These are phyloP conservation scores for Scaptomyza montana DNA, from an alignment of 1,140 invertebrate genomes.

Conservation along the genomic window DNA sequence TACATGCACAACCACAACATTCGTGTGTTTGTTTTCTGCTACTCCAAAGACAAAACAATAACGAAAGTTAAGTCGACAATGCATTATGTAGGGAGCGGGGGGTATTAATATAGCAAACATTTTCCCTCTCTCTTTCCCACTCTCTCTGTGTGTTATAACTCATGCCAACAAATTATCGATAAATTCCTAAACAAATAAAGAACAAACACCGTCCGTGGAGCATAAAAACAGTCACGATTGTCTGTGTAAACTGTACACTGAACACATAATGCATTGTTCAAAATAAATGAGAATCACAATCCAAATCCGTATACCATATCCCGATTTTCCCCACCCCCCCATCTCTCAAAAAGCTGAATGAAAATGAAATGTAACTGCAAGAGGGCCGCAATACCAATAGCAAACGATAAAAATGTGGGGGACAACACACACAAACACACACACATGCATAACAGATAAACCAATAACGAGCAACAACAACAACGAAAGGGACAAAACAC, in stretches of 20 bases:
- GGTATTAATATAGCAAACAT: too few species aligned
- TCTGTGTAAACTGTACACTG: not conserved
- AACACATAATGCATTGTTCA: constrained; percentile 42
- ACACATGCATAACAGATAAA: constrained; percentile 30
- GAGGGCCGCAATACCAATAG: constrained; percentile 1
- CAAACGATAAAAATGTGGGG: constrained; percentile 55
- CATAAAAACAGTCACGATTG: not conserved
- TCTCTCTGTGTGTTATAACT: constrained; percentile 34
- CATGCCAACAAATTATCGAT: constrained; percentile 69
- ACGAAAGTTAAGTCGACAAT: constrained; percentile 15
- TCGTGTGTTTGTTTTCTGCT: not conserved
- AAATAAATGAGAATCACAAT: constrained; percentile 45
- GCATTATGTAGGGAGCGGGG: not conserved
- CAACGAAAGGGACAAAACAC: constrained; percentile 40
- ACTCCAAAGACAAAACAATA: constrained; percentile 12
- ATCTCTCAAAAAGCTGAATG: not conserved
- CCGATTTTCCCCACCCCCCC: too few species aligned
- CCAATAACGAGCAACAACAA: constrained; percentile 31
- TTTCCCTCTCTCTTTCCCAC: constrained; percentile 8
- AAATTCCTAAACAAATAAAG: constrained; percentile 52
- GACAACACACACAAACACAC: constrained; percentile 39
- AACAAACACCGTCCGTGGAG: constrained; percentile 11
- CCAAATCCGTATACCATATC: constrained; percentile 2
- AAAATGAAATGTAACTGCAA: constrained; percentile 56
- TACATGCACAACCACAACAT: too few species aligned